Evolutionary conservation across 1,140 invertebrate genomes (phyloP).

Genomic region (Drosophila navojoa): DNA sequence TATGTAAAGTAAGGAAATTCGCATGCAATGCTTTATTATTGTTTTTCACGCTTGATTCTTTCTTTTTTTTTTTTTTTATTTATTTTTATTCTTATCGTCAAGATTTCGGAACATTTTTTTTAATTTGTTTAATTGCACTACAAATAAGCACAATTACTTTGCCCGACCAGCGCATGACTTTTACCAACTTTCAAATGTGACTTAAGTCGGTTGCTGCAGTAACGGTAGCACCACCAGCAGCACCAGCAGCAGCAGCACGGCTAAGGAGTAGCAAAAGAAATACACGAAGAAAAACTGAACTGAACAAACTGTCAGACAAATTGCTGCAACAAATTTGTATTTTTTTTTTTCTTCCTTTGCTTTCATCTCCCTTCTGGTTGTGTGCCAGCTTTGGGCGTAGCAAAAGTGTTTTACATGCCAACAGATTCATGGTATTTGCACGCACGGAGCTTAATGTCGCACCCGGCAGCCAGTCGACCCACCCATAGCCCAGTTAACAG

Average conservation of each 20-base stretch:
- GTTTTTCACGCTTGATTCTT: slow-evolving; percentile 8
- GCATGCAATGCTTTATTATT: slow-evolving; percentile 45
- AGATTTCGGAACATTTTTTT: slow-evolving; percentile 16
- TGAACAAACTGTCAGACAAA: slow-evolving; percentile 79
- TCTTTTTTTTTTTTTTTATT: no score
- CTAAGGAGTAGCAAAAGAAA: slow-evolving; percentile 12
- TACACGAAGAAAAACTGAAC: slow-evolving; percentile 65
- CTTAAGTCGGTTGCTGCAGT: slow-evolving; percentile 61
- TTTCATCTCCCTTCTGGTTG: slow-evolving; percentile 40
- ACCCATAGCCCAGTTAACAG: slow-evolving; percentile 7
- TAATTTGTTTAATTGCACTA: slow-evolving; percentile 76
- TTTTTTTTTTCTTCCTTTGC: slow-evolving; percentile 22
- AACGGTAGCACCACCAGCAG: background rate
- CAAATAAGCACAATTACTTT: slow-evolving; percentile 67
- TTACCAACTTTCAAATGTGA: slow-evolving; percentile 68
- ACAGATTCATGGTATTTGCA: slow-evolving; percentile 81
- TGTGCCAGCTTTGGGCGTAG: slow-evolving; percentile 72
- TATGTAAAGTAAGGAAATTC: slow-evolving; percentile 15
- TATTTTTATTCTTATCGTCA: background rate
- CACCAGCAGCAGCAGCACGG: background rate
- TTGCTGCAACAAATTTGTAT: slow-evolving; percentile 67
- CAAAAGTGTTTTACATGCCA: slow-evolving; percentile 81
- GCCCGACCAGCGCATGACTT: slow-evolving; percentile 43
- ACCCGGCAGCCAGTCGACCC: slow-evolving; percentile 35
- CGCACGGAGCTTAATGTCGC: slow-evolving; percentile 80